Percentiles rank a stretch among this genome's conserved stretches.
Evolutionary conservation across 1,140 invertebrate species (phyloP).

Genomic region (Holotrichia oblita): DNA sequence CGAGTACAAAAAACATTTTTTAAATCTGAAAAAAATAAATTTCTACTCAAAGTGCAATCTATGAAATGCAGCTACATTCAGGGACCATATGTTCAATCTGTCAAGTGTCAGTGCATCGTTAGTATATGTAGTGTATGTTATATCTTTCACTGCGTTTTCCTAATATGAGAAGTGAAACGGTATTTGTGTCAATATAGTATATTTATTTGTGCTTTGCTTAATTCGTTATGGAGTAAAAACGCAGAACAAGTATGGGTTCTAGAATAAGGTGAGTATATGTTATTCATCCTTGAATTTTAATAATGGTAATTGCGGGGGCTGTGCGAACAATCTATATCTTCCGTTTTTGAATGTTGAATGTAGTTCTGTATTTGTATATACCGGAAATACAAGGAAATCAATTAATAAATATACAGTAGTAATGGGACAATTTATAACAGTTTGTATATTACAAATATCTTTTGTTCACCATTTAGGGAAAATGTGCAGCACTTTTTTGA

Average conservation of each 20-base stretch:
- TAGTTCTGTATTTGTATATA: neutral
- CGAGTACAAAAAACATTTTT: too few relatives aligned
- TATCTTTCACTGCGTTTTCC: neutral
- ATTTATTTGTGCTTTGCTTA: conserved; percentile 35
- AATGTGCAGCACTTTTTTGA: conserved; percentile 84
- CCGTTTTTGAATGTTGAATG: neutral
- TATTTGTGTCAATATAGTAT: neutral
- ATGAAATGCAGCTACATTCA: neutral
- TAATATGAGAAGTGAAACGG: conserved; percentile 40
- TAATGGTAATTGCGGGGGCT: conserved; percentile 11
- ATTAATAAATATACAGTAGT: neutral
- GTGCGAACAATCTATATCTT: conserved; percentile 5
- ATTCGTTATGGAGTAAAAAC: conserved; percentile 22
- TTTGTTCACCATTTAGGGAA: conserved; percentile 65
- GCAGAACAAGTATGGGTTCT: conserved; percentile 43
- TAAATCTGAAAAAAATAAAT: too few relatives aligned
- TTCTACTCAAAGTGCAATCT: neutral
- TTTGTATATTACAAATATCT: conserved; percentile 51
- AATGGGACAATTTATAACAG: neutral
- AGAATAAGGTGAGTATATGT: conserved; percentile 45
- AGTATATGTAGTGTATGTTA: neutral
- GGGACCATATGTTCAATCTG: conserved; percentile 40
- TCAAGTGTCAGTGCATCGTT: conserved; percentile 40
- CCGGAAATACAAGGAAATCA: neutral
- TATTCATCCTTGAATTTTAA: neutral